Evolutionary conservation across 2,888 invertebrate species (phyloP).

Genomic region (Caenorhabditis uteleia): DNA sequence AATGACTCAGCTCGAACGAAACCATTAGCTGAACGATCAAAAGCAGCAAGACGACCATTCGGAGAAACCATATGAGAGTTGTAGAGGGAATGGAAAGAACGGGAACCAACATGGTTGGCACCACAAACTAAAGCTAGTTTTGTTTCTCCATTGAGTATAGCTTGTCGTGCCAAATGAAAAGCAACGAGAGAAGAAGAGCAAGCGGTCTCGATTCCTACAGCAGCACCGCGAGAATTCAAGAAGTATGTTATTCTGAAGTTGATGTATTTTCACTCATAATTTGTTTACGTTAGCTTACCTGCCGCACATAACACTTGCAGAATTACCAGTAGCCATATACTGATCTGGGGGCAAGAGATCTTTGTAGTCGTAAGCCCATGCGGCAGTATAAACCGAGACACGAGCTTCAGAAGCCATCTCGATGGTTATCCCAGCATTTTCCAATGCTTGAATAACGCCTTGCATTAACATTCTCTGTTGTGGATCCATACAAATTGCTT

Average conservation of each 20-base stretch:
- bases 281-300: constrained; percentile 18
- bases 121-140: constrained; percentile 71
- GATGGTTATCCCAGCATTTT: constrained; percentile 45
- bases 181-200: constrained; percentile 88
- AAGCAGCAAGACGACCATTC: constrained; percentile 61
- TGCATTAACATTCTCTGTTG: constrained; percentile 48
- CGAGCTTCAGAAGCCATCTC: constrained; percentile 36
- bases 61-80: constrained; percentile 66
- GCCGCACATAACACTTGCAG: constrained; percentile 47
- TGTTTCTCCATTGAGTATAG: constrained; percentile 84
- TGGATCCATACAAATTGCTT: constrained; percentile 50
- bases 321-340: constrained; percentile 49
- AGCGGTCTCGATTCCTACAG: constrained; percentile 91
- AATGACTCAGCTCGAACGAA: constrained; percentile 69
- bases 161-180: constrained; percentile 69
- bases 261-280: not conserved
- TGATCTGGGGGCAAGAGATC: constrained; percentile 48
- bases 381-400: constrained; percentile 42
- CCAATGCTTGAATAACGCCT: constrained; percentile 43
- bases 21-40: constrained; percentile 68
- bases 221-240: constrained; percentile 91
- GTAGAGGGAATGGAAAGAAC: constrained; percentile 59
- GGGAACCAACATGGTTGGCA: constrained; percentile 57
- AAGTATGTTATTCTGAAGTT: constrained; percentile 81
- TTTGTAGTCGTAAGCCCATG: constrained; percentile 50